Evolutionary conservation across 2,888 invertebrate species (phyloP).

Genomic region (Chesias legatella): DNA sequence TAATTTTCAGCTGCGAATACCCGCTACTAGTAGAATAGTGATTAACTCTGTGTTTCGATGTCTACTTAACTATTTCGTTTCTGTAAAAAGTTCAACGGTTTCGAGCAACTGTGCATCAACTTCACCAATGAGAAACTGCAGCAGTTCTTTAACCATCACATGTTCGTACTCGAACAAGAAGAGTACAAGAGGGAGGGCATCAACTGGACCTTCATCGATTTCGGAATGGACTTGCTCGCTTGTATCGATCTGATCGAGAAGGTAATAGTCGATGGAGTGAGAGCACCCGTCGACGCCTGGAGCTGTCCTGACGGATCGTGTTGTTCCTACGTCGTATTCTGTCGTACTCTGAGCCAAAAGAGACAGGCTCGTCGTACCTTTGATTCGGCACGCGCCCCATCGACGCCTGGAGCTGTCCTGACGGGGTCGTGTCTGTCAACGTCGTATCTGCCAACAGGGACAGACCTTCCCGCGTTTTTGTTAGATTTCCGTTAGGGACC

Average conservation of each 20-base stretch:
- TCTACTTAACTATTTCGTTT: conserved; percentile 54
- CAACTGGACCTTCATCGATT: conserved; percentile 97
- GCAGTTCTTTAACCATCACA: conserved; percentile 99
- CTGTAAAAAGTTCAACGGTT: conserved; percentile 90
- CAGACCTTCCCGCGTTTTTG: conserved; percentile 20
- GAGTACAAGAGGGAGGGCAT: conserved; percentile 97
- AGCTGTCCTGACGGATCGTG: conserved; percentile 38
- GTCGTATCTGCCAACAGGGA: conserved; percentile 31
- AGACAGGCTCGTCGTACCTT: conserved; percentile 24
- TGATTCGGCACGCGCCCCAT: conserved; percentile 35
- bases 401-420: conserved; percentile 44
- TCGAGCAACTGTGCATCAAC: conserved; percentile 99
- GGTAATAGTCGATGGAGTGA: conserved; percentile 80
- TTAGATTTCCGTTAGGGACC: conserved; percentile 37
- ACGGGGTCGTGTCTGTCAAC: conserved; percentile 34
- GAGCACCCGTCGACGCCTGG: conserved; percentile 47
- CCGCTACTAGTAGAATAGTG: conserved; percentile 49
- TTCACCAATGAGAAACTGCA: conserved; percentile 98
- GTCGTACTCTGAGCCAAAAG: conserved; percentile 29
- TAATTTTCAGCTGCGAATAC: conserved; percentile 42
- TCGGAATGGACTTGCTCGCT: conserved; percentile 97
- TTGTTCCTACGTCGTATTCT: conserved; percentile 24
- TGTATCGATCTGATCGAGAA: conserved; percentile 98
- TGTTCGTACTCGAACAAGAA: conserved; percentile 98
- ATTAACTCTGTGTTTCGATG: conserved; percentile 44